Evolutionary conservation across 2,888 invertebrate species (phyloP).

Genomic region (Catotricha subobsoleta): DNA sequence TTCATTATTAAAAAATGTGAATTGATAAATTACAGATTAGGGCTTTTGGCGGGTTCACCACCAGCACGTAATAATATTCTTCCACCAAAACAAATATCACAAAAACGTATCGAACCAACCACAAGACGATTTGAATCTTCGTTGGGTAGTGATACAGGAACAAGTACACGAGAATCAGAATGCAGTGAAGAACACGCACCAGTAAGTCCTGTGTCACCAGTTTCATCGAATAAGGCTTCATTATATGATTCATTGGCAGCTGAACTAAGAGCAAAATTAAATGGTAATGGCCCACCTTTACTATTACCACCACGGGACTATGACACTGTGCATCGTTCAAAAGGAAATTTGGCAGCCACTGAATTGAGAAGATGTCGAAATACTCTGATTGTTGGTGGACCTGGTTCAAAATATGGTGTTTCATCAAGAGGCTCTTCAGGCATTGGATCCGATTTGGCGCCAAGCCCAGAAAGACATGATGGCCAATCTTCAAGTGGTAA

Average conservation of each 20-base stretch:
- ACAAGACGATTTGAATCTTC: slow-evolving; percentile 46
- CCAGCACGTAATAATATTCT: slow-evolving; percentile 3
- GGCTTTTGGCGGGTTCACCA: slow-evolving; percentile 2
- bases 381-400: slow-evolving; percentile 28
- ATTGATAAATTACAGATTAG: slow-evolving; percentile 8
- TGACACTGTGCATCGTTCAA: slow-evolving; percentile 63
- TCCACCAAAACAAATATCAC: not conserved
- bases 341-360: slow-evolving; percentile 57
- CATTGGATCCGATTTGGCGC: slow-evolving; percentile 76
- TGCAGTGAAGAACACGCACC: slow-evolving; percentile 41
- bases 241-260: slow-evolving; percentile 84
- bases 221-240: slow-evolving; percentile 33
- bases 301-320: slow-evolving; percentile 86
- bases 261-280: slow-evolving; percentile 63
- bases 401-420: slow-evolving; percentile 35
- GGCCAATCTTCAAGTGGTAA: slow-evolving; percentile 30
- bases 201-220: slow-evolving; percentile 18
- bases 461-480: slow-evolving; percentile 51
- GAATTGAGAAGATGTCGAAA: slow-evolving; percentile 37
- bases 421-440: slow-evolving; percentile 72
- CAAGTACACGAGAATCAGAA: slow-evolving; percentile 48
- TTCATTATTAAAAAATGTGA: too few relatives aligned
- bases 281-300: slow-evolving; percentile 49
- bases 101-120: slow-evolving; percentile 8
- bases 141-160: slow-evolving; percentile 53